Base-by-base conservation (phyloP, 1,140 invertebrate species). In the Cecropterus lyciades region DNA sequence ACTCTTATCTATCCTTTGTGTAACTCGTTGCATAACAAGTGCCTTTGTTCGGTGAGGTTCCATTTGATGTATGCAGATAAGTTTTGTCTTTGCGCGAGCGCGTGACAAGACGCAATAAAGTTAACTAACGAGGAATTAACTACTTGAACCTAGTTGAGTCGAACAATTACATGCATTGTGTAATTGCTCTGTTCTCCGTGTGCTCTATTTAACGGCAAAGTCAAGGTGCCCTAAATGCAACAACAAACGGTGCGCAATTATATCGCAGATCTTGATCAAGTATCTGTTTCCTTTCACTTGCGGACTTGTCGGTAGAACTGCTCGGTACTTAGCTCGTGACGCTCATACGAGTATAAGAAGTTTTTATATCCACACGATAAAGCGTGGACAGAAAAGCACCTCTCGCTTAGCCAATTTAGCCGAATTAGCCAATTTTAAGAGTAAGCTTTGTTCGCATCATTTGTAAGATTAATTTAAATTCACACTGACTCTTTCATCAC, bases 51-150 rank as follows among this genome's bases (percentile, higher is more conserved):
- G 30, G 24, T 52, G 17, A 52, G 33, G 60, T 27, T 43, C 33
- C 48, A 63, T 63, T 63, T 63, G 60, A 63, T 63, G 60, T 63
- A 63, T 63, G 60, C 60, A 63, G 60, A 63, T 63, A 63, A 63
- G 60, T 63, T 63, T 63, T 63, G 59, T 63, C 59, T 63, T 51
- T 63, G 30, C 57, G 27, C 57, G 24, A 51, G 59, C 59, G 59
- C 59, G 59, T 63, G 59, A 63, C 59, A 63, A 63, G 59, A 63
- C 59, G 59, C 59, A 63, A 63, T 63, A 63, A 63, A 63, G 59
- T 63, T 63, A 51, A 63, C 59, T 42, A 63, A 63, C 59, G 46
- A 63, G 33, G 17, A 40, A 63, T 63, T 63, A 63, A 63, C 59
- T 63, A 63, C 59, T 63, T 63, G 59, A 63, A 52, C 33, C 59